phyloP scores from a whole-genome alignment of 2,888 invertebrate species.

The Seira ritae region DNA sequence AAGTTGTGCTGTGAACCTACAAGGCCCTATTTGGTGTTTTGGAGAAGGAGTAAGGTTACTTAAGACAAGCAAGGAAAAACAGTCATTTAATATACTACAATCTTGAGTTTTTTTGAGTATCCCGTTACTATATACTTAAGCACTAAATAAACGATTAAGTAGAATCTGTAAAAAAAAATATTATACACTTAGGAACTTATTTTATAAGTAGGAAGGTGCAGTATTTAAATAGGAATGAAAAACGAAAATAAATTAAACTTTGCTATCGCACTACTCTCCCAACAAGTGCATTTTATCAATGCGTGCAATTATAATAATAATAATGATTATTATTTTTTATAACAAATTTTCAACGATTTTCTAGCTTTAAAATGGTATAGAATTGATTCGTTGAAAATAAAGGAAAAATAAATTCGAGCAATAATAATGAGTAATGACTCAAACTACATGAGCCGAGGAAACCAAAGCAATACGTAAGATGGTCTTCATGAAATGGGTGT shows the following conservation, averaged over 20 bases:
- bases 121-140: not conserved
- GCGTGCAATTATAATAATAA: not conserved
- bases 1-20: too few species aligned
- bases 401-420: not conserved
- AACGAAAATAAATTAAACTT: too few species aligned
- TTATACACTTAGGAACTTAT: too few species aligned
- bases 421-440: too few species aligned
- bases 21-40: too few species aligned
- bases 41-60: too few species aligned
- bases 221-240: not conserved
- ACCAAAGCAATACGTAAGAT: not conserved
- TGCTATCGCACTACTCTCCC: not conserved
- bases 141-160: not conserved
- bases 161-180: not conserved
- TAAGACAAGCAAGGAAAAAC: too few species aligned
- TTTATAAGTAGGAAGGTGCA: conserved; percentile 5
- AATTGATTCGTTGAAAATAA: conserved; percentile 4
- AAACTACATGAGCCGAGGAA: not conserved
- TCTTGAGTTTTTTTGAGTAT: too few species aligned
- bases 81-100: too few species aligned
- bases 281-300: conserved; percentile 14
- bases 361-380: not conserved
- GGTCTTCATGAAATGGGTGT: not conserved
- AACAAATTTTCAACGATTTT: conserved; percentile 12
- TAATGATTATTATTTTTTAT: conserved; percentile 15